Evolutionary conservation across 2,113 vertebrate species (phyloP).

Genomic region (Paradoxurus hermaphroditus): DNA sequence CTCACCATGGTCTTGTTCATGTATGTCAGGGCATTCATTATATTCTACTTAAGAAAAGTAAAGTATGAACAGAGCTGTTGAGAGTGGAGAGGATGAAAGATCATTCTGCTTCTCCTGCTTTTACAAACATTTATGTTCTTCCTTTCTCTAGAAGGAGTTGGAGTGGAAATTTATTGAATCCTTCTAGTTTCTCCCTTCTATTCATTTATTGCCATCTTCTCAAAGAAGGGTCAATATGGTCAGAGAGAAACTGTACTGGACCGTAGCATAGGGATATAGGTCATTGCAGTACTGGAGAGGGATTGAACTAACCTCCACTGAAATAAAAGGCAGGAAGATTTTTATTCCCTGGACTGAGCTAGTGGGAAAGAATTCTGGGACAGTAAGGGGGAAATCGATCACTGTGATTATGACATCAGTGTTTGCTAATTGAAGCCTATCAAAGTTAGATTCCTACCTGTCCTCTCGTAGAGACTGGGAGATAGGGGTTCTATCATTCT

Average conservation of each 20-base stretch:
- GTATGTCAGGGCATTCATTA: background rate
- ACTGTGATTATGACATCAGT: background rate
- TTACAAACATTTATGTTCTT: background rate
- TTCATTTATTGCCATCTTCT: background rate
- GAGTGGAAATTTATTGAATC: background rate
- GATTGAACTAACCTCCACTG: background rate
- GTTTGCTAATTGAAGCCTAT: background rate
- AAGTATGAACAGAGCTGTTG: background rate
- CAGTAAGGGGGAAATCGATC: background rate
- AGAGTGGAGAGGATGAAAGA: background rate
- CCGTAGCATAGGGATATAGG: background rate
- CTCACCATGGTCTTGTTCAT: background rate
- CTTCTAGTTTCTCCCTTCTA: background rate
- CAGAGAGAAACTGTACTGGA: background rate
- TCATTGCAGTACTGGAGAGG: background rate
- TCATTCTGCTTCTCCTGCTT: background rate
- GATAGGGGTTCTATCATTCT: background rate
- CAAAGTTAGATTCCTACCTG: background rate
- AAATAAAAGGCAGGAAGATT: background rate
- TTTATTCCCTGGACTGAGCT: background rate
- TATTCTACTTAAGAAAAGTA: background rate
- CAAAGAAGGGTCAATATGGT: background rate
- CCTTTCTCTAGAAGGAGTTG: fast-evolving
- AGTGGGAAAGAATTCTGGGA: background rate
- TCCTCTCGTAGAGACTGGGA: background rate